Base-by-base conservation (phyloP, 2,888 invertebrate species). In the Coelopa pilipes region DNA sequence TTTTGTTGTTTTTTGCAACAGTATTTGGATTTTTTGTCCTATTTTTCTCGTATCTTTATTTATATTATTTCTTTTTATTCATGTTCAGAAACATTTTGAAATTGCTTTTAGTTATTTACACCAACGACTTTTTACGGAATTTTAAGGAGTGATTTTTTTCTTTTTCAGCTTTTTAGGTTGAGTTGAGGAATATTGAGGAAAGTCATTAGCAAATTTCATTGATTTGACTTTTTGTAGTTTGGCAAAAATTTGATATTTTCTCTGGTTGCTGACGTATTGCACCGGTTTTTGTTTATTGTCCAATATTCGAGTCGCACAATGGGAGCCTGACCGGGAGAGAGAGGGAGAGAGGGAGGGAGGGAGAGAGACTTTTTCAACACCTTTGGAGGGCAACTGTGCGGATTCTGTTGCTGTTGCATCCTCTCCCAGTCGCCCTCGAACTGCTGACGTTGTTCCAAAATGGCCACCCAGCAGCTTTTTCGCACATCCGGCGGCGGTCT, bases 401-500 rank as follows among this genome's bases (percentile, higher is more conserved):
- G 4, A 7, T 34, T 34, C 7, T 34, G 2, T 34, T 34, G 34
- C 7, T 34, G 7, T 34, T 34, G 2, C n/a, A n/a, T 34, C 34
- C 34, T 34, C 7, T n/a, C n/a, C n/a, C n/a, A n/a, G n/a, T n/a
- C 24, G 60, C 24, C 24, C 34, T 53, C 53, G 10, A 53, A 53
- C n/a, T 53, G 53, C n/a, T 7, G 53, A n/a, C 53, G 15, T 19
- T 15, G 11, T 50, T n/a, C 53, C 21, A 66, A 74, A 75, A 67
- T 73, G 74, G 76, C 75, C 75, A 75, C n/a, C 74, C 75, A 76
- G 74, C 75, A 76, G 76, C 75, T 72, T 73, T 17, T 47, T 59
- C 49, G 47, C 65, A 59, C 57, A 45, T 55, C 71, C 55, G 63
- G 57, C 57, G 60, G 60, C 60, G 49, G 57, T 59, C 60, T 49